These are phyloP conservation scores for Smutsia temminckii DNA, from an alignment of 2,797 vertebrate species.

Conservation along the genomic window DNA sequence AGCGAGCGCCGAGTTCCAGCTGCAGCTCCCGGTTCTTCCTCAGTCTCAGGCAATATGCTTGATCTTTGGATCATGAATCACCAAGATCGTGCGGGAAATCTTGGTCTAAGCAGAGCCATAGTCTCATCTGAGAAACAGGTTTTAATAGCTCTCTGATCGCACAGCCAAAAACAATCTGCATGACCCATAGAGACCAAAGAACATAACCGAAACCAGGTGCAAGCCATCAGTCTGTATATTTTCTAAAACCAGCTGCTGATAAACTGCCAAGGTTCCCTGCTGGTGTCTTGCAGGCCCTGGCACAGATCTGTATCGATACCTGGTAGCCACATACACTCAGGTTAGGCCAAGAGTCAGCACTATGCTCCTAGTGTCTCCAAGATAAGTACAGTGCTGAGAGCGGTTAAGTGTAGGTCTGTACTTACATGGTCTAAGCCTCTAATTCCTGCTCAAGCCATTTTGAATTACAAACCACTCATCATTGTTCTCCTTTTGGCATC, in stretches of 20 bases:
- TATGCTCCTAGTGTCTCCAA: not conserved
- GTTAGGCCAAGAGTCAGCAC: not conserved
- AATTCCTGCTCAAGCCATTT: not conserved
- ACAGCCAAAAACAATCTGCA: not conserved
- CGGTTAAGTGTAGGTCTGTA: not conserved
- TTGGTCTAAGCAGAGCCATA: not conserved
- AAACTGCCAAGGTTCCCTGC: not conserved
- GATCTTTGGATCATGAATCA: not conserved
- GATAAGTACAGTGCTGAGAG: not conserved
- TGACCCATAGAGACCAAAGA: not conserved
- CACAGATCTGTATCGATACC: not conserved
- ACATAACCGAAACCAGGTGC: not conserved
- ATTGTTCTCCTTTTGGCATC: not conserved
- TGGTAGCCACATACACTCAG: not conserved
- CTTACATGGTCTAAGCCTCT: not conserved
- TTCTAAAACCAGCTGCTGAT: not conserved
- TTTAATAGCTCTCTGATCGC: not conserved
- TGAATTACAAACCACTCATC: not conserved
- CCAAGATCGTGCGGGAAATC: not conserved
- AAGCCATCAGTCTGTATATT: not conserved
- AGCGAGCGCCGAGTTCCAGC: not conserved
- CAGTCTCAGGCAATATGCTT: not conserved
- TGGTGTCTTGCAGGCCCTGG: not conserved
- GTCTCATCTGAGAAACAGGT: not conserved
- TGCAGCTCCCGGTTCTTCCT: not conserved